Conservation (phyloP, 2,888 invertebrate species). For the Chymomyza procnemis region DNA sequence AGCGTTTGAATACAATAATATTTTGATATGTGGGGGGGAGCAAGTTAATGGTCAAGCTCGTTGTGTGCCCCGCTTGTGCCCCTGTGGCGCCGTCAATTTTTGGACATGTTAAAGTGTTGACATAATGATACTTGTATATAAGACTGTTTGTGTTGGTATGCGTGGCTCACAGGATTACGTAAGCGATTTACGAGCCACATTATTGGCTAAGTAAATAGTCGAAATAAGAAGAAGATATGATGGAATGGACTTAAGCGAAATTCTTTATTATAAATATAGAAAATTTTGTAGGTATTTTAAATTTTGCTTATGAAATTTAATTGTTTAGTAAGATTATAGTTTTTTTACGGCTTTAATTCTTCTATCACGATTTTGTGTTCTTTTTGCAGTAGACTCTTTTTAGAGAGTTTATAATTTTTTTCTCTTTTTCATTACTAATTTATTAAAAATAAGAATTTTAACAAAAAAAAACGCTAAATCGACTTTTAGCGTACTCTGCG, state of each 20-base stretch:
- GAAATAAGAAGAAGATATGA: not conserved
- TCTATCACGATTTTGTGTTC: too few relatives aligned
- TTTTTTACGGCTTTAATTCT: too few relatives aligned
- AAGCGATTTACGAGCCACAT: slow-evolving; percentile 11
- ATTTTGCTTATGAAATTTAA: too few relatives aligned
- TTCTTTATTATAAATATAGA: not conserved
- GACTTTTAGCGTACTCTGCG: too few relatives aligned
- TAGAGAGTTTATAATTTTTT: too few relatives aligned
- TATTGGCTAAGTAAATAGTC: not conserved
- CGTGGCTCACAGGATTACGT: slow-evolving; percentile 44
- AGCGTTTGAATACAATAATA: slow-evolving; percentile 27
- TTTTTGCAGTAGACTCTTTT: too few relatives aligned
- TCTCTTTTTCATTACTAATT: too few relatives aligned
- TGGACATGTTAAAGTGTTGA: slow-evolving; percentile 45
- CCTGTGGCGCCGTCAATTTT: slow-evolving; percentile 11
- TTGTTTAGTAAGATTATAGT: too few relatives aligned
- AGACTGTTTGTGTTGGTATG: slow-evolving; percentile 35
- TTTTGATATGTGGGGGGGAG: not conserved
- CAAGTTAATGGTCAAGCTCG: not conserved
- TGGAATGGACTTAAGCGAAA: not conserved
- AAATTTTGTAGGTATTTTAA: too few relatives aligned
- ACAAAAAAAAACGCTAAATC: too few relatives aligned
- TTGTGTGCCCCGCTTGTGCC: not conserved
- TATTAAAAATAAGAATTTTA: too few relatives aligned
- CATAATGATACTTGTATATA: slow-evolving; percentile 14